A percentile compares a stretch with the other conserved stretches of the same genome.
Evolutionary conservation across 1,140 invertebrate genomes (phyloP).

Genomic region (Drosophila mayri): DNA sequence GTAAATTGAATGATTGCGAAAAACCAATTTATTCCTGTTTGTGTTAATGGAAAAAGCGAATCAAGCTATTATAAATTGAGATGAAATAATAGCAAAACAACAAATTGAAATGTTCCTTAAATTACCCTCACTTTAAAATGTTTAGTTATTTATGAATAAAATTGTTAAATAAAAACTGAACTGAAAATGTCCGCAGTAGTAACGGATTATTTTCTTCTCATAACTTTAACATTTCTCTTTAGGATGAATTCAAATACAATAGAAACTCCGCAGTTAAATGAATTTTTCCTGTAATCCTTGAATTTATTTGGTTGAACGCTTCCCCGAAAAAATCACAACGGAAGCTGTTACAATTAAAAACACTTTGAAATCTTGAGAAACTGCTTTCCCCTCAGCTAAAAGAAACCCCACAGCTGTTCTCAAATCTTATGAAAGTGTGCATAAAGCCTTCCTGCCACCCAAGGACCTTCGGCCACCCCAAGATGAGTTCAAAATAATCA

Average conservation of each 20-base stretch:
- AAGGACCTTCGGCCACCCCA: slow-evolving; percentile 8
- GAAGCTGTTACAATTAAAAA: slow-evolving; percentile 2
- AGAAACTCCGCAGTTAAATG: neutral
- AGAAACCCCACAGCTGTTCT: slow-evolving; percentile 9
- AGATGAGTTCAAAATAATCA: slow-evolving; percentile 45
- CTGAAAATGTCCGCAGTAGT: neutral
- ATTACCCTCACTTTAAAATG: neutral
- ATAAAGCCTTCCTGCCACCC: neutral
- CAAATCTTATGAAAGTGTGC: slow-evolving; percentile 8
- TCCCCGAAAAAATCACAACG: neutral
- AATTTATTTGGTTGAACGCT: neutral
- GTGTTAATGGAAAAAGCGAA: neutral
- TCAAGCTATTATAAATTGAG: neutral
- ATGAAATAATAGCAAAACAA: neutral
- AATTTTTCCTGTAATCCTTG: neutral
- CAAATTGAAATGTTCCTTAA: neutral
- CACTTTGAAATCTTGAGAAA: slow-evolving; percentile 6
- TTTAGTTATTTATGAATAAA: neutral
- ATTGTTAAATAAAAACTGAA: neutral
- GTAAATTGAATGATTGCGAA: slow-evolving; percentile 7
- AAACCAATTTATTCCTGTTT: neutral
- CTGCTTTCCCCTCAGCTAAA: neutral
- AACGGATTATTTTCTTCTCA: neutral
- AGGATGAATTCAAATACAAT: neutral
- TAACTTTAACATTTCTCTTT: neutral